phyloP scores from a whole-genome alignment of 2,797 vertebrate genomes.

The Cryptoprocta ferox region DNA sequence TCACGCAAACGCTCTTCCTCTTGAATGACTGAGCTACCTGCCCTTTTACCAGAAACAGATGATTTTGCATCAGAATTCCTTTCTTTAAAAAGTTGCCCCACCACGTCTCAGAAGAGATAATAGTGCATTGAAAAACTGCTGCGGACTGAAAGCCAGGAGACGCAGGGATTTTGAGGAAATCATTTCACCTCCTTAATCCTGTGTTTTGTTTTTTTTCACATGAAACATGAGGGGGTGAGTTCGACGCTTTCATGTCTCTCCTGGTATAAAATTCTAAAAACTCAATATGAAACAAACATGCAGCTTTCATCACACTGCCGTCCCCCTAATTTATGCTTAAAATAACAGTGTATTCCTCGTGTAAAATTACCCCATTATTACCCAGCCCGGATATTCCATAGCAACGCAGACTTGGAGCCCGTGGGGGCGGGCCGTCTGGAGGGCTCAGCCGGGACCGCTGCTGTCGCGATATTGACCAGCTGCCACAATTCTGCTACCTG shows the following conservation, averaged over 20 bases:
- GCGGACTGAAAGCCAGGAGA: not conserved
- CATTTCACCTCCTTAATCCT: not conserved
- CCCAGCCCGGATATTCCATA: not conserved
- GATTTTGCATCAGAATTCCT: constrained; percentile 13
- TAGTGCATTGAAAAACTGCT: not conserved
- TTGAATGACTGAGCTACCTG: not conserved
- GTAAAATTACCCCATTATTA: not conserved
- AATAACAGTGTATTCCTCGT: not conserved
- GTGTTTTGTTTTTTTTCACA: not conserved
- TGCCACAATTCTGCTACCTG: not conserved
- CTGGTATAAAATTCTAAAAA: not conserved
- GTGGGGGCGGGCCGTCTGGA: not conserved
- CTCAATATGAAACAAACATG: not conserved
- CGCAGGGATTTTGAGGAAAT: not conserved
- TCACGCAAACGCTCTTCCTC: not conserved
- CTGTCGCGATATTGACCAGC: not conserved
- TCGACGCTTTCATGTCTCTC: not conserved
- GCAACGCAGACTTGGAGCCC: not conserved
- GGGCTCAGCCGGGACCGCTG: not conserved
- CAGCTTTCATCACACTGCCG: not conserved
- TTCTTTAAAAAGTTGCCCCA: constrained; percentile 11
- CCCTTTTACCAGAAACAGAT: constrained; percentile 10
- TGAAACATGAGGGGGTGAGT: not conserved
- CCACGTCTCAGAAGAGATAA: not conserved
- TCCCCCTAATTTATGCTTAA: not conserved